Conservation (phyloP, 2,113 vertebrate species). For the Etheostoma spectabile region DNA sequence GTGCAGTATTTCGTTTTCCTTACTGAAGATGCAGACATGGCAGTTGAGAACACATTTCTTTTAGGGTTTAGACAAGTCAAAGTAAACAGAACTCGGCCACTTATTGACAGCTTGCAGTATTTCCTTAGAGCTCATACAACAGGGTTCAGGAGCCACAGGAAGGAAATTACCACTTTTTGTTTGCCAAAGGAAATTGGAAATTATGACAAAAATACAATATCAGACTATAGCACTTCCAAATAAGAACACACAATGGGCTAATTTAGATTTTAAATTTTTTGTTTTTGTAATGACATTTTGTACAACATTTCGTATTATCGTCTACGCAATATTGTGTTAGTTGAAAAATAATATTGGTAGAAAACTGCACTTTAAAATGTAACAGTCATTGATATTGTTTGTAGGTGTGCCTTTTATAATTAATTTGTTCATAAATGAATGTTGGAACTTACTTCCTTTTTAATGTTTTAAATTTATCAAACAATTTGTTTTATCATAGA, state of each 20-base stretch:
- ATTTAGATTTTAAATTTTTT: background rate
- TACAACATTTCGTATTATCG: background rate
- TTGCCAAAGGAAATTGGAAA: constrained; percentile 10
- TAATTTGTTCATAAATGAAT: no score
- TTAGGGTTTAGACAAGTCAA: background rate
- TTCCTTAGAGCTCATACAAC: constrained; percentile 18
- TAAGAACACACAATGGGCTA: background rate
- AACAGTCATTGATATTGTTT: no score
- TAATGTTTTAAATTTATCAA: no score
- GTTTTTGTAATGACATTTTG: background rate
- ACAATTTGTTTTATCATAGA: no score
- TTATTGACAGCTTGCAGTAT: constrained; percentile 25
- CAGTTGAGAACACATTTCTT: constrained; percentile 3
- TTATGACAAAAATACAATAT: background rate
- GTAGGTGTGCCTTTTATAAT: no score
- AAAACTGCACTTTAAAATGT: no score
- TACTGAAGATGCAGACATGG: background rate
- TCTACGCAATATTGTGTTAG: no score
- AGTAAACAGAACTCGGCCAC: background rate
- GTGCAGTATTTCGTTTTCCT: background rate
- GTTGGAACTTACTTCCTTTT: no score
- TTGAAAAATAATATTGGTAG: no score
- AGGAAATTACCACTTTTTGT: background rate
- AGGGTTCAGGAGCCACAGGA: constrained; percentile 3
- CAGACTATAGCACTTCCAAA: background rate